Evolutionary conservation across 1,140 invertebrate genomes (phyloP), one percentile per base, ranked within the genome.

Genomic region (Gonioctena quinquepunctata): DNA sequence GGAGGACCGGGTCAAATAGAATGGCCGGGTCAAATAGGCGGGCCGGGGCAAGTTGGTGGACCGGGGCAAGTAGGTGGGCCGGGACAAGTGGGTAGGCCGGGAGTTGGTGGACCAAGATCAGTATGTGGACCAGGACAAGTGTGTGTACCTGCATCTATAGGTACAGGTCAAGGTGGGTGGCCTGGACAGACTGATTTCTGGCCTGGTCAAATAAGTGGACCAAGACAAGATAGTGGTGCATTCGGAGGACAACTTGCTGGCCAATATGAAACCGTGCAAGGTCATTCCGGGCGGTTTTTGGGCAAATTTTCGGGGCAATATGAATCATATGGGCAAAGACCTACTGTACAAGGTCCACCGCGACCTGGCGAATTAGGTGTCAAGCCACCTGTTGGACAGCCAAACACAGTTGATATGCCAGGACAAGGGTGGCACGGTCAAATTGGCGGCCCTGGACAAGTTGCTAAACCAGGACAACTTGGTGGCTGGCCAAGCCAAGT

Each of bases 221-320:
- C 73, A 27, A 67, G 69, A 68, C 1, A 42, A n/a, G 27, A 33
- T 19, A 16, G 26, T 16, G 75, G 75, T 1, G 62, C 66, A 62
- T 76, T 80, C 71, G 65, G 56, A 48, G 79, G 79, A 11, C 54
- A 79, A 62, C 49, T 80, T 33, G 2, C 60, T 8, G 79, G 79
- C n/a, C 60, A 72, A 49, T 80, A 80, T 72, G 49, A 75, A 56
- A 63, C 67, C 2, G 33, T 73, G 6, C 57, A 18, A 33, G 72
- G 70, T 19, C 71, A 75, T 33, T 49, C 68, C 22, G 79, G 79
- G 3, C 63, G 67, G 66, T 81, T 81, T 70, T 77, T 76, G 13
- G 79, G 79, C 7, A 68, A 61, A n/a, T 81, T 81, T 75, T 63
- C 76, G 13, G 79, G 79, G 2, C 71, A 72, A 23, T 81, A 80